Base-by-base conservation (phyloP, 2,888 invertebrate species). In the Synergus gifuensis region DNA sequence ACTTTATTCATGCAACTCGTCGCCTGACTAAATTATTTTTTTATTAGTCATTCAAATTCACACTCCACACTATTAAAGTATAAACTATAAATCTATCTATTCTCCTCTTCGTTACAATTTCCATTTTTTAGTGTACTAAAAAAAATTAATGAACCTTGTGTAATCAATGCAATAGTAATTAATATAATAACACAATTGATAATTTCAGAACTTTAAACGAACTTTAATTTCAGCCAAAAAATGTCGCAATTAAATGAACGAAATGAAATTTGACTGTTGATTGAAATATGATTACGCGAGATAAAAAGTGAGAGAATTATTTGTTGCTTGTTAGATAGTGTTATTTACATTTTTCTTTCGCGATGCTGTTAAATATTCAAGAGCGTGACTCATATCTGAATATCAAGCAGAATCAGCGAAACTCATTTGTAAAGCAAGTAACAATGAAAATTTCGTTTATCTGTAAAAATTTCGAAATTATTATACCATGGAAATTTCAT, bases 311-410 rank as follows among this genome's bases (percentile, higher is more conserved):
- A 22, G 18, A 22, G 22, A 11, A 60, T 18, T 22, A 22, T 12
- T 22, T 22, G 18, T 60, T 60, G 60, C 18, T 44, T 42, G 12
- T n/a, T 66, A 18, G 16, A 2, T 46, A 49, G 22, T 9, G 14
- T 46, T 12, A 22, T 49, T 69, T 49, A 22, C 8, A 8, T 69
- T 46, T 46, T 16, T 69, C 7, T 73, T 36, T 73, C n/a, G n/a
- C n/a, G 49, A 54, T 36, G 22, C 14, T 73, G 9, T 73, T 73
- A n/a, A 11, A 36, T 73, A 36, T 49, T 36, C 54, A 73, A 64
- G 4, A 40, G n/a, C n/a, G 49, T 69, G n/a, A 44, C 14, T 8
- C 4, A 16, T 46, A 14, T 54, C n/a, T 16, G 28, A 46, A 73
- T 46, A 73, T 54, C 36, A 49, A n/a, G 14, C 8, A 36, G 16